Evolutionary conservation across 2,113 vertebrate genomes (phyloP).

Genomic region (Vidua macroura): DNA sequence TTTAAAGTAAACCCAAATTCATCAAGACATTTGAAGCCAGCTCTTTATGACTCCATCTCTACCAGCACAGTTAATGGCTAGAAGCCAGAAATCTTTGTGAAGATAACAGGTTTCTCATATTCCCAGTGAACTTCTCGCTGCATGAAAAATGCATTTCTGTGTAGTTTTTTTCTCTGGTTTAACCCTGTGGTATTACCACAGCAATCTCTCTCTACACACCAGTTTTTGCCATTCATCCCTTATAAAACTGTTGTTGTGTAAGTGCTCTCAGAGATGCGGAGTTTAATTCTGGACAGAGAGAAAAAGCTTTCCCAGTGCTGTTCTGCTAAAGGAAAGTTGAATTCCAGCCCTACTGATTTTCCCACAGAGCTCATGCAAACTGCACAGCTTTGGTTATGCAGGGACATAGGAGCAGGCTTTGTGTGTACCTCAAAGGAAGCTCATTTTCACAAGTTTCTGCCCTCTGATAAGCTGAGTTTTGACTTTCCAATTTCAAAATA

Average conservation of each 20-base stretch:
- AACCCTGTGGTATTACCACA: not conserved
- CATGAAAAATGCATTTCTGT: not conserved
- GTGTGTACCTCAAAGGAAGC: not conserved
- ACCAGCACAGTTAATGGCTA: not conserved
- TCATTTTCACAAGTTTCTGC: not conserved
- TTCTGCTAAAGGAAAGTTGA: not conserved
- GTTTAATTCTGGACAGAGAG: not conserved
- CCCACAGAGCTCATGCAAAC: not conserved
- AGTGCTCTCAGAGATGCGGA: not conserved
- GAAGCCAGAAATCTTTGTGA: not conserved
- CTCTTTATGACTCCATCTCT: not conserved
- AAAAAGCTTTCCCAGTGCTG: not conserved
- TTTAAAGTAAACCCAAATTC: not conserved
- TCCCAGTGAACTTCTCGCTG: not conserved
- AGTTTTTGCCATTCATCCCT: not conserved
- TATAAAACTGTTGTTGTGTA: not conserved
- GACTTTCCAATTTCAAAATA: not conserved
- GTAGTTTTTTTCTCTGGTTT: not conserved
- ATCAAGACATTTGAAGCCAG: not conserved
- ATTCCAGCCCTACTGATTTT: not conserved
- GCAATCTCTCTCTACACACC: not conserved
- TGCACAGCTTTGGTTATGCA: not conserved
- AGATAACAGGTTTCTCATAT: not conserved
- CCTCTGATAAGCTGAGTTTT: not conserved
- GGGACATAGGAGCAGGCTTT: not conserved